Evolutionary conservation across 53 echinoderm and acorn worm genomes (phyloP).

Genomic region (Echinarachnius parma): DNA sequence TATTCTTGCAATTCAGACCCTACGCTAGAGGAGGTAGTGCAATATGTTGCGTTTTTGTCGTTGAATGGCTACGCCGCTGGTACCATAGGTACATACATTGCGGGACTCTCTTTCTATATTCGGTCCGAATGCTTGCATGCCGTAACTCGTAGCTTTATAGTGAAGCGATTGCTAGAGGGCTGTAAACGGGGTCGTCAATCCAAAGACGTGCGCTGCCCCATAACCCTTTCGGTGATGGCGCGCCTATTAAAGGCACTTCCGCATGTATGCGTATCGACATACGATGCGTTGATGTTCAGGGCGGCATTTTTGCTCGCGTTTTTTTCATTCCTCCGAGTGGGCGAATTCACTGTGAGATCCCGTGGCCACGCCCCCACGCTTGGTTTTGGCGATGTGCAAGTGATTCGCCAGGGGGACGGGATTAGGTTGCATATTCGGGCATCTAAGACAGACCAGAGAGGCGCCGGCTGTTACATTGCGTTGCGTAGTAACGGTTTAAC

Average conservation of each 20-base stretch:
- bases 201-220: not conserved
- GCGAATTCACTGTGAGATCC: not conserved
- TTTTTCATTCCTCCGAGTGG: too few species aligned
- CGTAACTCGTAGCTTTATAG: not conserved
- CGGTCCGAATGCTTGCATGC: not conserved
- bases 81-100: constrained; percentile 2
- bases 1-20: too few species aligned
- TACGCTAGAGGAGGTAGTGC: not conserved
- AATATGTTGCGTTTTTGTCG: not conserved
- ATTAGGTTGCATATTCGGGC: not conserved
- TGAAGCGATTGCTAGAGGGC: not conserved
- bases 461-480: not conserved
- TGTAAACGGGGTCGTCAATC: not conserved
- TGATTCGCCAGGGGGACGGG: too few species aligned
- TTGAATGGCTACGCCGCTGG: not conserved
- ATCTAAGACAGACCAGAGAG: constrained; percentile 19
- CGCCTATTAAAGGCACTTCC: not conserved
- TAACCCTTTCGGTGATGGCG: not conserved
- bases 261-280: not conserved
- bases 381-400: too few species aligned
- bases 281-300: too few species aligned
- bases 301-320: too few species aligned
- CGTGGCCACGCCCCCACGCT: too few species aligned
- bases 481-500: not conserved
- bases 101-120: constrained; percentile 1